phyloP scores from a whole-genome alignment of 2,888 invertebrate genomes.

The Drosophila acutilabella region DNA sequence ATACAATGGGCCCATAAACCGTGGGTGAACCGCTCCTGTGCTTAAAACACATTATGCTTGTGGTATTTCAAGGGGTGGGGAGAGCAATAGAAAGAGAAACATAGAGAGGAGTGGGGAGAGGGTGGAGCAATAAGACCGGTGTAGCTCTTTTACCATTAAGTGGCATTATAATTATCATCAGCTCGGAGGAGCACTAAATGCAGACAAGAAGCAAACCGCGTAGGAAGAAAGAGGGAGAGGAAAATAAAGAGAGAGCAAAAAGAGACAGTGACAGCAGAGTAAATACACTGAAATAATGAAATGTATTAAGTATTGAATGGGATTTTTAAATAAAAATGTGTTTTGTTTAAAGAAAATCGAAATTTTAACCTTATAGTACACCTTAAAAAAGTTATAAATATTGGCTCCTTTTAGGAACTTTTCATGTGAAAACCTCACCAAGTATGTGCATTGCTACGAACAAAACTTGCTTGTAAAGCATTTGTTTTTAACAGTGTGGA shows the following conservation, averaged over 20 bases:
- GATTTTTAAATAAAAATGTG: too few species aligned
- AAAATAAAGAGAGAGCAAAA: not conserved
- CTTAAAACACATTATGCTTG: conserved; percentile 25
- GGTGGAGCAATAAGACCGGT: conserved; percentile 11
- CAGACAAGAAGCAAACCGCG: conserved; percentile 7
- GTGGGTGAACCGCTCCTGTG: conserved; percentile 37
- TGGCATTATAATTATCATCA: conserved; percentile 77
- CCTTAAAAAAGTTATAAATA: too few species aligned
- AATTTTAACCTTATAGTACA: too few species aligned
- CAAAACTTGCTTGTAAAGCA: not conserved
- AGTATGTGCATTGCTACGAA: too few species aligned
- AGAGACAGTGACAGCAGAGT: not conserved
- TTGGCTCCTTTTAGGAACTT: too few species aligned
- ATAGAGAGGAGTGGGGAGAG: not conserved
- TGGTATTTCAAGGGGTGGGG: conserved; percentile 18
- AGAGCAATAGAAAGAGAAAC: not conserved
- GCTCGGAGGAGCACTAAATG: conserved; percentile 31
- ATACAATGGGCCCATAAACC: not conserved
- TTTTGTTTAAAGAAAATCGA: too few species aligned
- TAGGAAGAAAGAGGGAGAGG: not conserved
- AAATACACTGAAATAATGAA: not conserved
- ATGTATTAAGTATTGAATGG: too few species aligned
- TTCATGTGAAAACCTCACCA: too few species aligned
- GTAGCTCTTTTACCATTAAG: conserved; percentile 61
- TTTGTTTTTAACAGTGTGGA: not conserved